Percentiles rank a stretch among this genome's conserved stretches.
These are phyloP conservation scores for Phenganax stokvisi DNA, from an alignment of 92 coral and sea anemone species.

Conservation along the genomic window DNA sequence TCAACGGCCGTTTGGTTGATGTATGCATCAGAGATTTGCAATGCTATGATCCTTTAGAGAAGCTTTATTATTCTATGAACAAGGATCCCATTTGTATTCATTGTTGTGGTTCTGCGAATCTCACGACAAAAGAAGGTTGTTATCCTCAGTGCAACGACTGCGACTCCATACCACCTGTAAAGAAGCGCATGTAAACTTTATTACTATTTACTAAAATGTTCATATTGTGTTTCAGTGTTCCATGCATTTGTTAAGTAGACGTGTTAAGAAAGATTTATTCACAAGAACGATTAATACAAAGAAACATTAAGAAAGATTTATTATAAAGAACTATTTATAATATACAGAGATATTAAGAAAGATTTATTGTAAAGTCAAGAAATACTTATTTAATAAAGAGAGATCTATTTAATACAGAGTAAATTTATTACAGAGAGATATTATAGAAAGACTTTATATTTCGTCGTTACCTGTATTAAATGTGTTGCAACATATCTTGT, in stretches of 20 bases:
- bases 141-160: constrained; percentile 11
- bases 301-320: constrained; percentile 7
- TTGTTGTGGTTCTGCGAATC: constrained; percentile 13
- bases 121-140: constrained; percentile 19
- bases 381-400: not conserved
- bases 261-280: not conserved
- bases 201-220: not conserved
- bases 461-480: no score
- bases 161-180: constrained; percentile 17
- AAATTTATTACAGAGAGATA: no score
- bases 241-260: constrained; percentile 9
- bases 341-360: not conserved
- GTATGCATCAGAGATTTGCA: constrained; percentile 4
- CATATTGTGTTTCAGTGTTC: not conserved
- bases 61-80: not conserved
- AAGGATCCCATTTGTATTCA: constrained; percentile 15
- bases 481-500: no score
- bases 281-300: not conserved
- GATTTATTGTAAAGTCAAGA: not conserved
- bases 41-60: constrained; percentile 18
- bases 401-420: no score
- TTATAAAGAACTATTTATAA: not conserved
- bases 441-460: no score
- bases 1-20: constrained; percentile 2
- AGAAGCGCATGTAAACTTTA: constrained; percentile 17